Base-by-base conservation (phyloP, 2,113 vertebrate genomes). In the Carassius carassius region DNA sequence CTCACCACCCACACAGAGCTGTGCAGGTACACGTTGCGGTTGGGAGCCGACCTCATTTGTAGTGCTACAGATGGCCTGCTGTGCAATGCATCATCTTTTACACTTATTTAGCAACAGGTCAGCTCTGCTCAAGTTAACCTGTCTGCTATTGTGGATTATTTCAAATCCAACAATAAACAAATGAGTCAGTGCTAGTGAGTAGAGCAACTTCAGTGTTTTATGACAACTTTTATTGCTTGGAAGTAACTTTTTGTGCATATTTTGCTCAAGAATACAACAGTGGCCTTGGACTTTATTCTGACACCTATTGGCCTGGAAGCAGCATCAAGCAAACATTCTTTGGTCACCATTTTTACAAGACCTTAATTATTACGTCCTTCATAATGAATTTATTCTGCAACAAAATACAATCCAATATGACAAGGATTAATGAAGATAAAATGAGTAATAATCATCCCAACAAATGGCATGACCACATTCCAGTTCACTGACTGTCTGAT, bases 81-180 rank as follows among this genome's bases (percentile, higher is more conserved):
- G 78, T 65, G 78, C 58, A 65, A 47, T 80, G 78, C 78, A 80
- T 80, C 58, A 80, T 80, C 58, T 47, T 78, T 63, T 80, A 65
- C 60, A 49, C 23, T 19, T 67, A 51, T 51, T 81, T 81, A 81
- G 60, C 23, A 81, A 69, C 78, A 69, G 78, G 78, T 67, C 78
- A 81, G 14, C 23, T 67, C 14, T 32, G 44, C 14, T 81, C 7
- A 79, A 47, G 37, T 44, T 79, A 47, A 21, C 62, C 23, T 49
- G 62, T 10, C 44, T 67, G 78, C 78, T 81, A 69, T 67, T 32
- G 41, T 81, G 78, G 21, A 47, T 79, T 79, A 49, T 67, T 81
- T 63, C 14, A 25, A 25, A 80, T 16, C 17, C n/a, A 47, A 13
- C 60, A 65, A 21, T 54, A 44, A 80, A 80, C n/a, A 65, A 80